These are phyloP conservation scores for Tigriopus californicus DNA, from an alignment of 2,888 invertebrate genomes.

Conservation along the genomic window DNA sequence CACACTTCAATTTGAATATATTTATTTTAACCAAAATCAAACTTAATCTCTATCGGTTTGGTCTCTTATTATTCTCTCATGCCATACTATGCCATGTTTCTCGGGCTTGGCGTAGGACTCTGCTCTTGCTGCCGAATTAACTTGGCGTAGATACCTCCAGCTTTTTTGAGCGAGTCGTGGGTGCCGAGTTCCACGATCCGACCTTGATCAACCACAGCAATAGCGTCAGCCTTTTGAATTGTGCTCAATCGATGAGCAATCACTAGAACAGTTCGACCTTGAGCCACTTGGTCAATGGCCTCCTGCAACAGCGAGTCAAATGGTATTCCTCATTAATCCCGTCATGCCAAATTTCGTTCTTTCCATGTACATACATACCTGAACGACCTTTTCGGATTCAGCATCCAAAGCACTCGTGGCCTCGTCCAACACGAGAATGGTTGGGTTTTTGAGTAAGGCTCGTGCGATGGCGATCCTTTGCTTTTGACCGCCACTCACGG, in stretches of 20 bases:
- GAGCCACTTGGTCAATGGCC: constrained; percentile 61
- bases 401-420: constrained; percentile 76
- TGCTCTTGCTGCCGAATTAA: constrained; percentile 51
- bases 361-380: no score
- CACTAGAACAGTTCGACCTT: constrained; percentile 74
- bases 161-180: constrained; percentile 53
- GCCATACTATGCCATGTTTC: no score
- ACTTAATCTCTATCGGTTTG: no score
- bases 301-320: no score
- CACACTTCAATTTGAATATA: no score
- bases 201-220: constrained; percentile 72
- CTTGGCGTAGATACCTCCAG: constrained; percentile 66
- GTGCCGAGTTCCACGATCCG: constrained; percentile 69
- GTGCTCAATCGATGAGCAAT: constrained; percentile 89
- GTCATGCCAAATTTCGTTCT: no score
- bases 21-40: no score
- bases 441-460: constrained; percentile 75
- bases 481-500: constrained; percentile 87
- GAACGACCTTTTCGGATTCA: constrained; percentile 75
- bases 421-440: constrained; percentile 72
- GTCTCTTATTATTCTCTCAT: no score
- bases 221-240: constrained; percentile 70
- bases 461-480: constrained; percentile 87
- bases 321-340: no score
- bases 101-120: background rate